Percentiles rank a stretch among this genome's conserved stretches.
Evolutionary conservation across 1,140 invertebrate species (phyloP).

Genomic region (Drosophila ficusphila): DNA sequence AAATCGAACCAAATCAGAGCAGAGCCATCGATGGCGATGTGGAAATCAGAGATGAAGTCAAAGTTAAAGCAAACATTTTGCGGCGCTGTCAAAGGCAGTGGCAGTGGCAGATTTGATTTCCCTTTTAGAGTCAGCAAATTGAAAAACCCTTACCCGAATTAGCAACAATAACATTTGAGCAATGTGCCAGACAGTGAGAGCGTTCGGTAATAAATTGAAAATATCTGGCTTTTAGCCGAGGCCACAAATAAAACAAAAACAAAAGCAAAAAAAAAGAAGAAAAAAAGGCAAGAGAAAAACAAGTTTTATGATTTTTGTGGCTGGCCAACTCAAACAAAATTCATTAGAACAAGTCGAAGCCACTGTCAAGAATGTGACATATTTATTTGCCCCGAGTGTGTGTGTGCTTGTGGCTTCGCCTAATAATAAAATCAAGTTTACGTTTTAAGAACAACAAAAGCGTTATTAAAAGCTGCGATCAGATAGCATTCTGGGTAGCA

Average conservation of each 20-base stretch:
- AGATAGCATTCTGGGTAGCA: slow-evolving; percentile 57
- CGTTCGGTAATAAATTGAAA: slow-evolving; percentile 50
- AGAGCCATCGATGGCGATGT: not conserved
- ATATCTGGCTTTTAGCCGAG: slow-evolving; percentile 39
- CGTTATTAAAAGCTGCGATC: slow-evolving; percentile 77
- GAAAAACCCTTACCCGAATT: slow-evolving; percentile 56
- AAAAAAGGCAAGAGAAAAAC: slow-evolving; percentile 49
- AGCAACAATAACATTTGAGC: slow-evolving; percentile 58
- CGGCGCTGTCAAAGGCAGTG: slow-evolving; percentile 38
- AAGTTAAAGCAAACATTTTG: slow-evolving; percentile 32
- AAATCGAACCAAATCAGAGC: slow-evolving; percentile 19
- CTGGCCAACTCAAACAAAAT: slow-evolving; percentile 59
- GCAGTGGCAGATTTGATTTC: slow-evolving; percentile 40
- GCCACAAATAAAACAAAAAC: too few relatives aligned
- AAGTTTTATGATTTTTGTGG: slow-evolving; percentile 68
- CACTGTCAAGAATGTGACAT: slow-evolving; percentile 69
- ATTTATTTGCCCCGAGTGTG: slow-evolving; percentile 25
- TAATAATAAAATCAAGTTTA: slow-evolving; percentile 82
- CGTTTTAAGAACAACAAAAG: slow-evolving; percentile 77
- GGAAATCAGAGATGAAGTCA: slow-evolving; percentile 4
- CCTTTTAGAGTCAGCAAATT: slow-evolving; percentile 41
- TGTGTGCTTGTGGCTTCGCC: slow-evolving; percentile 35
- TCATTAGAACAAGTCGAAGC: slow-evolving; percentile 78
- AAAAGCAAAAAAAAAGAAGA: too few relatives aligned
- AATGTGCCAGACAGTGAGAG: not conserved